Evolutionary conservation across 2,113 vertebrate species (phyloP).

Genomic region (Chlorodrepanis virens): DNA sequence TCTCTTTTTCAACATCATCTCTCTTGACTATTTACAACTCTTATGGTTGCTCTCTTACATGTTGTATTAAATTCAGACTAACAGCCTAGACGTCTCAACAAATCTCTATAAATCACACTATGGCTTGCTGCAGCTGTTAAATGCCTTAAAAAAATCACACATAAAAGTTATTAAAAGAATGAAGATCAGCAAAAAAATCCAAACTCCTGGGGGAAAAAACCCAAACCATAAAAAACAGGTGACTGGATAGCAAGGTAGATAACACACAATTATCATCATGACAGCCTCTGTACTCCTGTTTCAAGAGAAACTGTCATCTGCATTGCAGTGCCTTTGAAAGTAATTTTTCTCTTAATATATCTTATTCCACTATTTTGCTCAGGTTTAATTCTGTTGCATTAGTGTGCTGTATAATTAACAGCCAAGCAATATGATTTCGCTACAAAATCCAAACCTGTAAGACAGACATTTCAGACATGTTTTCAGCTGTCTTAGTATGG

Average conservation of each 20-base stretch:
- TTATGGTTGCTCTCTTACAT: background rate
- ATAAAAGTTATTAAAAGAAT: background rate
- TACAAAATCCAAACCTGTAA: background rate
- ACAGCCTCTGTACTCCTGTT: background rate
- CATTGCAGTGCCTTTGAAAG: background rate
- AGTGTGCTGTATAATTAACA: background rate
- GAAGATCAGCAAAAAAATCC: background rate
- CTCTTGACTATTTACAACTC: background rate
- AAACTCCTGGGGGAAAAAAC: rapidly evolving
- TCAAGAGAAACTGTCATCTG: background rate
- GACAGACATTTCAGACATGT: background rate
- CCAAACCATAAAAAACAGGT: background rate
- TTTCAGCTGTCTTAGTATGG: background rate
- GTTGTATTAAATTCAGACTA: background rate
- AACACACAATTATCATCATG: background rate
- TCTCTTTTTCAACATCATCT: background rate
- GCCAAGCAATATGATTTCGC: background rate
- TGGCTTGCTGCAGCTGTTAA: background rate
- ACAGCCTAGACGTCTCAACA: background rate
- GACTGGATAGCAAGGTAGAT: background rate
- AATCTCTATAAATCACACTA: background rate
- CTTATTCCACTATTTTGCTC: background rate
- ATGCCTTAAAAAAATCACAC: background rate
- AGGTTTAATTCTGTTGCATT: background rate
- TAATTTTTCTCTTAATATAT: background rate